Evolutionary conservation across 1,140 invertebrate genomes (phyloP), one percentile per base, ranked within the genome.

Genomic region (Cydia fagiglandana): DNA sequence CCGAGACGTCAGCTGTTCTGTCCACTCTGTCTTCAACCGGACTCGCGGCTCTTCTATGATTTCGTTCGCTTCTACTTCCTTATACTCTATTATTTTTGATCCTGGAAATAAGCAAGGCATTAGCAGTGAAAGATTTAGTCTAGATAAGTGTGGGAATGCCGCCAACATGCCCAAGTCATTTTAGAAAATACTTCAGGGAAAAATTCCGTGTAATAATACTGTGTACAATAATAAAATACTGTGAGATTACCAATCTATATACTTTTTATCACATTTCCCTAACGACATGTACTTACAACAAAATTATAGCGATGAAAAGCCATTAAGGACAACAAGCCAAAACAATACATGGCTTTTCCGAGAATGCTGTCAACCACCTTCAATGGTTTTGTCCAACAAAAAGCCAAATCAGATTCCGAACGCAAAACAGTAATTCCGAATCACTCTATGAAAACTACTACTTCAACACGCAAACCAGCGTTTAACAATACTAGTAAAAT

Each of bases 1-100:
- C 90, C 95, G 95, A 86, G 96, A 96, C 79, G 96, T 96, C 53
- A 97, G 93, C 66, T 95, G 94, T 76, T 96, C 96, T 61, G 95
- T 95, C 95, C 96, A 96, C 81, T 95, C 95, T 2, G 95, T 96
- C 79, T 95, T 94, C 7, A 96, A 93, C 76, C 94, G 79, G 17
- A 92, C 20, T 20, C 90, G 79, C 7, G 87, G 88, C 76, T 88
- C 86, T 66, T 92, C 93, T 53, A 92, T 90, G 38, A 94, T 86
- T 61, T 93, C 93, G 75, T 94, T 93, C 45, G 86, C 91, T 83
- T 92, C 91, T 78, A 92, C 66, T 73, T 92, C 84, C 78, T 92
- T 90, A 81, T 91, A 92, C 78, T 94, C 94, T 91, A 91, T 91
- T 86, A 92, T 79, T 77, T 88, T 91, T 88, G 91, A 88, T 87